Percentiles rank a stretch among this genome's conserved stretches.
Evolutionary conservation across 2,113 vertebrate species (phyloP).

Genomic region (Chiloscyllium plagiosum): DNA sequence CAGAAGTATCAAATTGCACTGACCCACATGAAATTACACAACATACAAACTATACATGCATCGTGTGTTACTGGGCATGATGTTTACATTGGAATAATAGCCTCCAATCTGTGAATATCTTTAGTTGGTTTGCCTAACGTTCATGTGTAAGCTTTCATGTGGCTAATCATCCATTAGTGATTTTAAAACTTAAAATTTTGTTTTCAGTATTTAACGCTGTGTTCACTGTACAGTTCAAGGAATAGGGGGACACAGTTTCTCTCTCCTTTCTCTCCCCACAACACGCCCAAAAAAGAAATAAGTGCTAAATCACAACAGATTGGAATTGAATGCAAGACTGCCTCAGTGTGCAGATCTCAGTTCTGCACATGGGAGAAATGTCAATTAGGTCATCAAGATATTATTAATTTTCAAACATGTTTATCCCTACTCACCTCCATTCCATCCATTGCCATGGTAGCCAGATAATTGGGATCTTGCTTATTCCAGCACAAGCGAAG

Average conservation of each 20-base stretch:
- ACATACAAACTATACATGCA: not conserved
- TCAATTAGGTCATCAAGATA: not conserved
- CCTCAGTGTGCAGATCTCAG: not conserved
- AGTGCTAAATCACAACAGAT: not conserved
- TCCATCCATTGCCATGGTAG: conserved; percentile 98
- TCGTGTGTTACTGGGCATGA: not conserved
- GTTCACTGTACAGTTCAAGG: not conserved
- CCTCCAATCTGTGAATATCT: not conserved
- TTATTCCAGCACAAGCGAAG: conserved; percentile 99
- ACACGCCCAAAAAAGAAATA: not conserved
- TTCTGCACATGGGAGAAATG: not conserved
- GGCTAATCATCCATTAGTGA: not conserved
- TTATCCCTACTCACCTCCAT: conserved; percentile 75
- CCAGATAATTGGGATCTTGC: conserved; percentile 96
- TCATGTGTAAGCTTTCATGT: not conserved
- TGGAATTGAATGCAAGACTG: not conserved
- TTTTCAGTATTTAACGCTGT: not conserved
- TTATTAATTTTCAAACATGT: not conserved
- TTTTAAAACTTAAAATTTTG: not conserved
- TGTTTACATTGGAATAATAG: not conserved
- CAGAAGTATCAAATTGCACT: not conserved
- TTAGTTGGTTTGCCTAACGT: not conserved
- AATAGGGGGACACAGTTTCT: not conserved
- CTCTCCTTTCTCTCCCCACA: too few species aligned
- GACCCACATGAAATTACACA: too few species aligned